Base-by-base conservation (phyloP, 2,888 invertebrate genomes). In the Encarsia formosa region DNA sequence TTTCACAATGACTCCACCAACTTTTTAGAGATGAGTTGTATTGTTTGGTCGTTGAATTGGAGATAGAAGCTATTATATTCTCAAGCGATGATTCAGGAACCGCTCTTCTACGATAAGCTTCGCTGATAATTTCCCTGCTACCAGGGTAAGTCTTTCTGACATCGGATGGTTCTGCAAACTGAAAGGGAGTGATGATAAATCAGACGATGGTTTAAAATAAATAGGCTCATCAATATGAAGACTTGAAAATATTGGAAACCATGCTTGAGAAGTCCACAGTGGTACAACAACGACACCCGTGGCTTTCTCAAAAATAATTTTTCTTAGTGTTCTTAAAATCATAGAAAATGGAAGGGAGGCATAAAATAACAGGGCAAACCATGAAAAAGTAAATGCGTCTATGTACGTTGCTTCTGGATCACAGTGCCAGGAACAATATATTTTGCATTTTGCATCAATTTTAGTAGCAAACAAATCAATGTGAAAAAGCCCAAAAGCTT, bases 241-340 rank as follows among this genome's bases (percentile, higher is more conserved):
- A 3, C 23, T 4, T n/a, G n/a, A 23, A 13, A 57, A 60, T 19
- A 59, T 23, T 4, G 66, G 65, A 37, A 54, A 67, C 67, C 65
- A 69, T 0, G 63, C 61, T 47, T 67, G 65, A 2, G 58, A 49
- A 29, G 59, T 55, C 66, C 61, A 69, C 5, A 49, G 22, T 11
- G 63, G 67, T 13, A 65, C 64, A 3, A 68, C 63, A 11, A 69
- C 38, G 29, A 68, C 64, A 2, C 65, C 66, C 20, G 41, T 47
- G 2, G 67, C 63, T 42, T 54, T 58, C 20, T 71, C 65, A 2
- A 24, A 35, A 18, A 19, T 52, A 8, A 61, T 58, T 46, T 62
- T 62, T 48, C 40, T 39, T 9, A 59, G 18, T 8, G 44, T 42
- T 38, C 43, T 56, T 9, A 51, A 23, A 29, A 60, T 60, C 16